Evolutionary conservation across 1,140 invertebrate genomes (phyloP), one percentile per base, ranked within the genome.

Genomic region (Radopholus similis): DNA sequence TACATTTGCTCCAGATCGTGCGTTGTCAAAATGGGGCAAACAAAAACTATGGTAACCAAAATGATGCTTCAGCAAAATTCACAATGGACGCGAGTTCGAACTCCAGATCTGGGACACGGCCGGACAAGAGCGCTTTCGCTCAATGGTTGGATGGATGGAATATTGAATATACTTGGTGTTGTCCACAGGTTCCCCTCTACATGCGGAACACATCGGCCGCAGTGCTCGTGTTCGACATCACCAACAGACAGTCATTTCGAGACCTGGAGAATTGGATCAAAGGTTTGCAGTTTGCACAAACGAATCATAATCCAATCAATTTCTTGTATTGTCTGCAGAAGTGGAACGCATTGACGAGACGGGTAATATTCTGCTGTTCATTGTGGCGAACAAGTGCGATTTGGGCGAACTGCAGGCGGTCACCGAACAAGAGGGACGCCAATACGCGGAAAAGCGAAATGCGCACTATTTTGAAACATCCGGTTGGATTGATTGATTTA

Each of bases 141-240:
- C 92, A 72, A 87, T 97, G 72, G 97, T 97, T 9, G 30, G 38
- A 30, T 26, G 13, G 59, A 66, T 4, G 18, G 6, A 1, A 26
- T 51, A 28, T 38, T 59, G 13, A 62, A 11, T 51, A 6, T 38
- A n/a, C 18, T 11, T 15, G 37, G 26, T 63, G 49, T 58, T 64
- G 13, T 54, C 32, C 34, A 23, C 28, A 70, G 67, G 57, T 74
- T 34, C 71, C 63, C 11, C 38, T 74, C 15, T 74, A 72, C 56
- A 35, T 73, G n/a, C 88, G 95, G 78, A 95, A 97, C 86, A 96
- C 94, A 6, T 96, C 94, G 23, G 95, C 97, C 65, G 95, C 95
- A 73, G 93, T 98, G 73, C 93, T 98, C 77, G 95, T 97, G 57
- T 97, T 97, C 87, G 95, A 98, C 86, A 97, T 97, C 77, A 97